A percentile compares a stretch with the other conserved stretches of the same genome.
phyloP scores from a whole-genome alignment of 2,797 vertebrate genomes.

The Rhadinocentrus ornatus region DNA sequence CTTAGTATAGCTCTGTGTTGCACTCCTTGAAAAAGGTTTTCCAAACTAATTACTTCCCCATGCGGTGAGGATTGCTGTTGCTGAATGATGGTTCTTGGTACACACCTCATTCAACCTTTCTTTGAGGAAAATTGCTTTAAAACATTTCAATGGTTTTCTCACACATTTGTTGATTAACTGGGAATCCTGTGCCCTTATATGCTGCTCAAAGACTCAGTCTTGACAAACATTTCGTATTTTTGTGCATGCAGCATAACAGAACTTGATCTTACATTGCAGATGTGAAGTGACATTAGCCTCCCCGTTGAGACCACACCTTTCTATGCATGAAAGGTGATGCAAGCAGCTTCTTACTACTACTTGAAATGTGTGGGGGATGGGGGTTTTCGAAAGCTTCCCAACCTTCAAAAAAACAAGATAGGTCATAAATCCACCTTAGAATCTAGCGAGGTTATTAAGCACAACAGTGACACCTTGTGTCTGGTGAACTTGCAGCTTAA shows the following conservation, averaged over 20 bases:
- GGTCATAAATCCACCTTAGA: neutral
- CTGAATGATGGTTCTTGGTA: neutral
- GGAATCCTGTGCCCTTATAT: neutral
- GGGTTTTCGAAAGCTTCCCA: neutral
- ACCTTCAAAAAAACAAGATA: neutral
- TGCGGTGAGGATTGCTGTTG: neutral
- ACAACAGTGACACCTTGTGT: constrained; percentile 48
- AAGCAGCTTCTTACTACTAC: neutral
- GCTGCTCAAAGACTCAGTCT: neutral
- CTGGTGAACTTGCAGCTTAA: neutral
- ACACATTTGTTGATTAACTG: neutral
- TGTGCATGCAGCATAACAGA: neutral
- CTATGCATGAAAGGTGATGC: neutral
- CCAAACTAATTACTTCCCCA: neutral
- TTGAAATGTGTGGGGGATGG: neutral
- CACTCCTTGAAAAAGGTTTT: neutral
- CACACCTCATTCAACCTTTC: neutral
- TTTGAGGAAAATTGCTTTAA: neutral
- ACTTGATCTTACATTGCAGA: neutral
- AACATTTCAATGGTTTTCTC: neutral
- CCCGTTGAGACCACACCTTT: neutral
- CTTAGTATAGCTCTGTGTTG: neutral
- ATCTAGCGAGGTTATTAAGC: neutral
- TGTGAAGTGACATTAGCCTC: neutral
- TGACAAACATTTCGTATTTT: neutral